Evolutionary conservation across 2,113 vertebrate genomes (phyloP).

Genomic region (Eublepharis macularius): DNA sequence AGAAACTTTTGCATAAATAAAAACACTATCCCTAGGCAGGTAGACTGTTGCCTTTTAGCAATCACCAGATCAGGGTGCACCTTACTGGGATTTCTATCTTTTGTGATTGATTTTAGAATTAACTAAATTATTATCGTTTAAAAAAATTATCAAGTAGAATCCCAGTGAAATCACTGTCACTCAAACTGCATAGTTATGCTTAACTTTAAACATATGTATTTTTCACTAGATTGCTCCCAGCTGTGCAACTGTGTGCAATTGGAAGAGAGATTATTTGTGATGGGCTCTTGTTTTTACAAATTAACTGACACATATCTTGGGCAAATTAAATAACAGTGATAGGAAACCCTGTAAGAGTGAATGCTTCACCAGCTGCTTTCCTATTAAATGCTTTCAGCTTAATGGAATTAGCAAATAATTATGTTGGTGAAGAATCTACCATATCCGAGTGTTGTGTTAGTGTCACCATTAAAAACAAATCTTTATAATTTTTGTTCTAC

Average conservation of each 20-base stretch:
- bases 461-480: constrained; percentile 65
- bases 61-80: background rate
- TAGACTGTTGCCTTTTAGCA: background rate
- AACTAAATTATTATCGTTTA: background rate
- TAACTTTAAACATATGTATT: background rate
- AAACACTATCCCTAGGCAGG: background rate
- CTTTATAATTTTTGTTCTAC: constrained; percentile 69
- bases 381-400: constrained; percentile 72
- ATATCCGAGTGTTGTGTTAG: constrained; percentile 60
- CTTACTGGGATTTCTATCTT: background rate
- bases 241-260: background rate
- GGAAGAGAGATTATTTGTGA: constrained; percentile 60
- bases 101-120: background rate
- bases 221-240: background rate
- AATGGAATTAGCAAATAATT: constrained; percentile 81
- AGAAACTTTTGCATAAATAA: background rate
- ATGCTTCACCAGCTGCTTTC: constrained; percentile 76
- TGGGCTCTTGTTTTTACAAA: constrained; percentile 60
- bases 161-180: background rate
- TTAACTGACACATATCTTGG: constrained; percentile 53
- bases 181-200: background rate
- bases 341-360: constrained; percentile 71
- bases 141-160: background rate
- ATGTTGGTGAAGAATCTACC: constrained; percentile 71
- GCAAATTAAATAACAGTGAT: constrained; percentile 69